Evolutionary conservation across 2,888 invertebrate genomes (phyloP).

Genomic region (Saturnia pavonia): DNA sequence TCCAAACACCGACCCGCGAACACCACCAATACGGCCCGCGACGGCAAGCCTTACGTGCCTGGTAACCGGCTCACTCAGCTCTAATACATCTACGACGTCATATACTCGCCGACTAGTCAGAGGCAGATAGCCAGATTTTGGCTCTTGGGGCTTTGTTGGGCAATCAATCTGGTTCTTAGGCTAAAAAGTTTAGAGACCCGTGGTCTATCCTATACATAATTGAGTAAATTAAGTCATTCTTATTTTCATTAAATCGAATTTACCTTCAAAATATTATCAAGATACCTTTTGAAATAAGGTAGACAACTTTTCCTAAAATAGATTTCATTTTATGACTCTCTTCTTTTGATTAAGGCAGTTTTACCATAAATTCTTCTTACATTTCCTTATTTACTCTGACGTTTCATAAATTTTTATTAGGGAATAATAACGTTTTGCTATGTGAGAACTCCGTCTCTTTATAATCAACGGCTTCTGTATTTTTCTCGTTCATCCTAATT

Average conservation of each 20-base stretch:
- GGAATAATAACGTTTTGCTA: background rate
- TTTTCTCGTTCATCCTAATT: background rate
- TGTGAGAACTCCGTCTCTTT: background rate
- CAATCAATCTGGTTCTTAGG: no score
- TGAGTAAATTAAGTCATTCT: no score
- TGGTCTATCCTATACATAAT: no score
- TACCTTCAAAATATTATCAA: background rate
- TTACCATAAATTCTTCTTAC: conserved; percentile 13
- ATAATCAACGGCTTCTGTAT: background rate
- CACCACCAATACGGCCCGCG: no score
- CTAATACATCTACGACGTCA: no score
- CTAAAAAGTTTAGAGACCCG: no score
- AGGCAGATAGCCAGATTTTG: no score
- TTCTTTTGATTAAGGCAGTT: conserved; percentile 17
- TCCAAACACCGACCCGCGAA: no score
- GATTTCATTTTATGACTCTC: conserved; percentile 21
- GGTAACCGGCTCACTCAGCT: no score
- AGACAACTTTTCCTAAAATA: conserved; percentile 2
- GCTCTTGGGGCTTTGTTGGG: no score
- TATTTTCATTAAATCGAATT: background rate
- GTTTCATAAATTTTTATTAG: conserved; percentile 17
- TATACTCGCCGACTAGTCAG: no score
- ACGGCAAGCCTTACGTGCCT: no score
- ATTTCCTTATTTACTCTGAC: conserved; percentile 25
- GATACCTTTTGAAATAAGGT: background rate